A percentile compares a stretch with the other conserved stretches of the same genome.
Conservation (phyloP, 1,140 invertebrate species). For the Hyposmocoma kahamanoa region DNA sequence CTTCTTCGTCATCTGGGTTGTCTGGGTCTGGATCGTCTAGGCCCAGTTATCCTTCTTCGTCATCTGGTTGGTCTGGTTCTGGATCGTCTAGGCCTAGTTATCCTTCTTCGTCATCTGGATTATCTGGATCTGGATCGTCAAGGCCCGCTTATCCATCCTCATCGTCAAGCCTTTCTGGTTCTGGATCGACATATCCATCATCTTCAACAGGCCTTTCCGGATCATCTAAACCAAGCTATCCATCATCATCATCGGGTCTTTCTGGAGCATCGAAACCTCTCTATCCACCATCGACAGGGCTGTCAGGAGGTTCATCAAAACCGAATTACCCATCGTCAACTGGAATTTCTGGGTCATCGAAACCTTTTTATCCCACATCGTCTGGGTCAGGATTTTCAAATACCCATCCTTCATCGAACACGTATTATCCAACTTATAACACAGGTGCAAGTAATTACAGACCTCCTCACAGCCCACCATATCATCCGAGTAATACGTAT, state of each 20-base stretch:
- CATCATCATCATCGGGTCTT: constrained; percentile 4
- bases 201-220: constrained; percentile 4
- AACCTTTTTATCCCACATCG: too few relatives aligned
- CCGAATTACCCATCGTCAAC: background rate
- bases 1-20: constrained; percentile 11
- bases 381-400: background rate
- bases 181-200: constrained; percentile 9
- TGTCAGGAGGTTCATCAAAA: constrained; percentile 12
- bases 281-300: constrained; percentile 13
- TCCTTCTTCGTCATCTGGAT: constrained; percentile 26
- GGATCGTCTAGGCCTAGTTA: constrained; percentile 13
- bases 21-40: constrained; percentile 15
- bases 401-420: background rate
- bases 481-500: constrained; percentile 17
- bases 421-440: background rate
- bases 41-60: constrained; percentile 17
- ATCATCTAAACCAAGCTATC: constrained; percentile 8
- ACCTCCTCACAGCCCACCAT: constrained; percentile 2
- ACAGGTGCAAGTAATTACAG: background rate
- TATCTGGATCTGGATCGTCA: constrained; percentile 20
- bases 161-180: constrained; percentile 12
- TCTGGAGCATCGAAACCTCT: constrained; percentile 1
- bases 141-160: constrained; percentile 10
- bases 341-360: constrained; percentile 7
- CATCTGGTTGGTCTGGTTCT: constrained; percentile 15